Evolutionary conservation across 1,140 invertebrate genomes (phyloP).

Genomic region (Heliothis subflexa): DNA sequence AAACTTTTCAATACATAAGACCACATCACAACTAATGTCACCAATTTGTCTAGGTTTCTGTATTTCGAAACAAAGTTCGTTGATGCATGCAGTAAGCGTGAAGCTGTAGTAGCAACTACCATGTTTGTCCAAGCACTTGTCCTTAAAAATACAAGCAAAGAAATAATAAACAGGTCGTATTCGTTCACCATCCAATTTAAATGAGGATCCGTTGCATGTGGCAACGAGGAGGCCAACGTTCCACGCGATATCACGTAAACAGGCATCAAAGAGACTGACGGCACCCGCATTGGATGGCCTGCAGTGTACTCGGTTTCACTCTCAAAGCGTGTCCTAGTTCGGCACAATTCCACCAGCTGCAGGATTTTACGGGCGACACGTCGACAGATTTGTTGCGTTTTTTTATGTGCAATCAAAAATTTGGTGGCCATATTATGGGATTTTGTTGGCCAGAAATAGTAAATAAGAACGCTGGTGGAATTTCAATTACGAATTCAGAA

Average conservation of each 20-base stretch:
- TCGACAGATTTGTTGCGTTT: conserved; percentile 45
- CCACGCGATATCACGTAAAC: conserved; percentile 13
- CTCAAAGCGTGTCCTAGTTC: conserved; percentile 52
- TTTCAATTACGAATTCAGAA: background rate
- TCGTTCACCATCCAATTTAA: background rate
- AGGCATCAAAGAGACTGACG: conserved; percentile 42
- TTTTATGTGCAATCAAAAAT: conserved; percentile 19
- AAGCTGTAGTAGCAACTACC: background rate
- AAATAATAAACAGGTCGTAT: conserved; percentile 22
- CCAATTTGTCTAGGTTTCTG: background rate
- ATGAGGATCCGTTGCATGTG: conserved; percentile 16
- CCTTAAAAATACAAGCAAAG: conserved; percentile 2
- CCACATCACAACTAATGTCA: background rate
- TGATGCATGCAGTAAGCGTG: background rate
- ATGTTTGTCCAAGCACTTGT: background rate
- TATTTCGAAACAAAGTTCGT: background rate
- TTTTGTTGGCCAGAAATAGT: background rate
- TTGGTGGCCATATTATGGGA: background rate
- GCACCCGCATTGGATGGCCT: conserved; percentile 33
- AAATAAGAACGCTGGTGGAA: background rate
- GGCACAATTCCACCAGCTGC: conserved; percentile 26
- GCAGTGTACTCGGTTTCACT: conserved; percentile 37
- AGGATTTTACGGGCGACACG: conserved; percentile 33
- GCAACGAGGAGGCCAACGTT: background rate
- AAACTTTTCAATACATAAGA: conserved; percentile 18